These are phyloP conservation scores for Drosophila obscura DNA, from an alignment of 1,140 invertebrate genomes.

Conservation along the genomic window DNA sequence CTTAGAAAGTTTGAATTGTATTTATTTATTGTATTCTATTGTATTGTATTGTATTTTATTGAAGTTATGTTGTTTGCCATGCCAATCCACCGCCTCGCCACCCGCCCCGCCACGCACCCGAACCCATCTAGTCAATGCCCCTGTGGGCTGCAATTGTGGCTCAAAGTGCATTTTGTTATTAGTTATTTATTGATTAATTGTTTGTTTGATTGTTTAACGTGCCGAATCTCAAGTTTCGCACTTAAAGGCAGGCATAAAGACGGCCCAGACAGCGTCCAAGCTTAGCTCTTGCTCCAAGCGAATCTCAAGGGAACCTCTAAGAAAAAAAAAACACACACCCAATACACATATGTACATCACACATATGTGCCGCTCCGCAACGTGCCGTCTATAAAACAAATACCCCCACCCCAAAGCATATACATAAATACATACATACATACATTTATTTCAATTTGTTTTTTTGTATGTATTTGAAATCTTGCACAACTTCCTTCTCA, in stretches of 20 bases:
- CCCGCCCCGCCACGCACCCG: neutral
- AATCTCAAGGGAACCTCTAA: slow-evolving; percentile 73
- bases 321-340: slow-evolving; percentile 40
- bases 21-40: slow-evolving; percentile 20
- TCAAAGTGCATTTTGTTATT: slow-evolving; percentile 77
- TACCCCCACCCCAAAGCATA: slow-evolving; percentile 21
- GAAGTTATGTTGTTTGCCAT: slow-evolving; percentile 53
- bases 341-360: too few relatives aligned
- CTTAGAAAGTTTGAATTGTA: slow-evolving; percentile 14
- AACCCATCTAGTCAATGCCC: slow-evolving; percentile 72
- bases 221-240: slow-evolving; percentile 77
- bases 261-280: slow-evolving; percentile 47
- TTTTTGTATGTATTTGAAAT: slow-evolving; percentile 58
- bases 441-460: slow-evolving; percentile 35
- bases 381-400: slow-evolving; percentile 52
- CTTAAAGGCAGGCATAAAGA: slow-evolving; percentile 15
- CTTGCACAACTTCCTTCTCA: slow-evolving; percentile 81
- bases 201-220: slow-evolving; percentile 62
- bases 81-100: slow-evolving; percentile 5
- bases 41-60: slow-evolving; percentile 10
- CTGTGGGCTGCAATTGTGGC: slow-evolving; percentile 52
- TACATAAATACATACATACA: slow-evolving; percentile 6
- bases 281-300: slow-evolving; percentile 64
- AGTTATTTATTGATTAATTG: slow-evolving; percentile 70
- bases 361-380: slow-evolving; percentile 20